Evolutionary conservation across 1,140 invertebrate species (phyloP), one percentile per base, ranked within the genome.

Genomic region (Aphidius gifuensis): DNA sequence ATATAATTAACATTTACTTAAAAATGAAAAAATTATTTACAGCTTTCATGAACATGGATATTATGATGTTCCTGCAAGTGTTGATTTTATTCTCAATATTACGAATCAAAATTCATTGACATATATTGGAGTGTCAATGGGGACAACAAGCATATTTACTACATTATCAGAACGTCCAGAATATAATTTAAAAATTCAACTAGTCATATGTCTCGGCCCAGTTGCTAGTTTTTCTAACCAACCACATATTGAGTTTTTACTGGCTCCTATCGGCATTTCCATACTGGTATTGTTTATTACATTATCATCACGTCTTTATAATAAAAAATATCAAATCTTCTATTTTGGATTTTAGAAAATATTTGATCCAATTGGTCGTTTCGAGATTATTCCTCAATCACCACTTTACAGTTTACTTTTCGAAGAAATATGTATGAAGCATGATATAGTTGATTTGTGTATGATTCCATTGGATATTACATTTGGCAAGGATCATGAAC

Each of bases 121-220:
- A 67, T 87, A 85, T 39, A 72, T 86, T 23, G 87, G 87, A 6
- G 87, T 90, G 73, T 88, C 86, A 1, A 85, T 91, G 77, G 91
- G 90, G 5, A 87, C 85, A 4, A 83, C 82, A 0, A 65, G 76
- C 0, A 83, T 83, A 58, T 88, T 78, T 57, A 72, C 76, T 4
- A 59, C 78, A 62, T 78, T 80, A 45, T 83, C 83, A 2, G 71
- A 81, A 65, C 67, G 66, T 45, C 82, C 84, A 0, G 81, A 86
- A 56, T 87, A 85, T 62, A 86, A 85, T 66, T 66, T 76, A 0
- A 86, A 85, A 71, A 74, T 87, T 46, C 73, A 69, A 49, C 60
- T 81, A 8, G 69, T 77, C 62, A 67, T 86, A 43, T 80, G 83
- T 11, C 70, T 88, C 45, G 86, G 82, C 2, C 87, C 87, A 4